A percentile compares a stretch with the other conserved stretches of the same genome.
Conservation (phyloP, 2,888 invertebrate species). For the Caenorhabditis sp. region DNA sequence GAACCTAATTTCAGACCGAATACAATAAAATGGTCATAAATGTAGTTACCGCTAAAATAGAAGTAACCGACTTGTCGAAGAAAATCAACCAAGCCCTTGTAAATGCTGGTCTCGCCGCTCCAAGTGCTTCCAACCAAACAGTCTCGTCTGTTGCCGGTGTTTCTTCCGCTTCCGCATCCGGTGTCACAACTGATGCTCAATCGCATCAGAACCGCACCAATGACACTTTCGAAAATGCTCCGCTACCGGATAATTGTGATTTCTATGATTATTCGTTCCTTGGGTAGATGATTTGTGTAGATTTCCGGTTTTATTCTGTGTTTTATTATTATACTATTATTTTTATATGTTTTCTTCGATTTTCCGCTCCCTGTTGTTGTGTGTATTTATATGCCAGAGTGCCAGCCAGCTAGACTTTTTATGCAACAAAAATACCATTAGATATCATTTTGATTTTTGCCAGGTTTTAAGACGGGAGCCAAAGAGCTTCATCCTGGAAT, state of each 20-base stretch:
- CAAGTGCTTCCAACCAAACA: background rate
- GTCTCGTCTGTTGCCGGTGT: slow-evolving; percentile 1
- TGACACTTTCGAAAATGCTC: slow-evolving; percentile 9
- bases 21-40: slow-evolving; percentile 33
- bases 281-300: slow-evolving; percentile 15
- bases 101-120: slow-evolving; percentile 19
- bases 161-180: slow-evolving; percentile 6
- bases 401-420: background rate
- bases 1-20: slow-evolving; percentile 16
- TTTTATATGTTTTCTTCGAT: background rate
- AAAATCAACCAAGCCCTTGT: slow-evolving; percentile 38
- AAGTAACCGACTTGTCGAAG: slow-evolving; percentile 34
- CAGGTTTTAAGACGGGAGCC: background rate
- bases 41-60: slow-evolving; percentile 37
- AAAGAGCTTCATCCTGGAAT: no score
- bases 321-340: background rate
- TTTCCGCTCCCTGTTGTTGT: slow-evolving; percentile 3
- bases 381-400: background rate
- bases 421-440: background rate
- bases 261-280: slow-evolving; percentile 44
- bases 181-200: background rate
- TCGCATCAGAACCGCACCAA: background rate
- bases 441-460: background rate
- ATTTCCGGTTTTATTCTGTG: background rate
- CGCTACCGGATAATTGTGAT: slow-evolving; percentile 31